Evolutionary conservation across 2,113 vertebrate species (phyloP).

Genomic region (Calonectris borealis): DNA sequence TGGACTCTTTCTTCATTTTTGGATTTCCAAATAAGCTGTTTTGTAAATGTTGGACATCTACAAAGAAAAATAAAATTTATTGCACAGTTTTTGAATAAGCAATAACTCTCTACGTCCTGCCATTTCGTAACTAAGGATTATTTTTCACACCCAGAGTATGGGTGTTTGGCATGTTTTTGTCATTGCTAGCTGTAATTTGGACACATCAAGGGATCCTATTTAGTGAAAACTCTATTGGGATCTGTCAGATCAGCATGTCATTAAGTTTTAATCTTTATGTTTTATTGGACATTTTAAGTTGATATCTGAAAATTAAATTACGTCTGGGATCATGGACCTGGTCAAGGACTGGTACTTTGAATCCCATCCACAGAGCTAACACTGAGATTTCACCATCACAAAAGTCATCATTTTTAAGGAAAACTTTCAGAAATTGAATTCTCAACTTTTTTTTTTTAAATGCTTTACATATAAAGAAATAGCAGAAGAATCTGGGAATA

Average conservation of each 20-base stretch:
- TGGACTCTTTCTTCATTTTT: not conserved
- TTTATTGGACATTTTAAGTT: not conserved
- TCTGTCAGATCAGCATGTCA: not conserved
- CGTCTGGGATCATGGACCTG: not conserved
- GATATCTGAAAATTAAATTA: not conserved
- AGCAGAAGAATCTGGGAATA: not conserved
- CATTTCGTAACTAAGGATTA: not conserved
- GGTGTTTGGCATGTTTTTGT: not conserved
- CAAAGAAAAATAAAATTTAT: not conserved
- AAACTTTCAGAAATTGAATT: not conserved
- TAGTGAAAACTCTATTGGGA: not conserved
- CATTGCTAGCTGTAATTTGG: not conserved
- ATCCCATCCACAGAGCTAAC: not conserved
- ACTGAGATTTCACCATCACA: not conserved
- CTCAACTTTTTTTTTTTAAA: not conserved
- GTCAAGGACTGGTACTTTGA: not conserved
- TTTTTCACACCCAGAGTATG: not conserved
- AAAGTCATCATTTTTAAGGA: not conserved
- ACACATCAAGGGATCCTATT: not conserved
- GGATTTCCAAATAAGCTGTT: not conserved
- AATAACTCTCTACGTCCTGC: not conserved
- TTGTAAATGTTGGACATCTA: not conserved
- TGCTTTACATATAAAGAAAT: not conserved
- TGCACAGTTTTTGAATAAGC: not conserved
- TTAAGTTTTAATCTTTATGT: not conserved